Evolutionary conservation across 2,113 vertebrate species (phyloP).

Genomic region (Coracopsis vasa): DNA sequence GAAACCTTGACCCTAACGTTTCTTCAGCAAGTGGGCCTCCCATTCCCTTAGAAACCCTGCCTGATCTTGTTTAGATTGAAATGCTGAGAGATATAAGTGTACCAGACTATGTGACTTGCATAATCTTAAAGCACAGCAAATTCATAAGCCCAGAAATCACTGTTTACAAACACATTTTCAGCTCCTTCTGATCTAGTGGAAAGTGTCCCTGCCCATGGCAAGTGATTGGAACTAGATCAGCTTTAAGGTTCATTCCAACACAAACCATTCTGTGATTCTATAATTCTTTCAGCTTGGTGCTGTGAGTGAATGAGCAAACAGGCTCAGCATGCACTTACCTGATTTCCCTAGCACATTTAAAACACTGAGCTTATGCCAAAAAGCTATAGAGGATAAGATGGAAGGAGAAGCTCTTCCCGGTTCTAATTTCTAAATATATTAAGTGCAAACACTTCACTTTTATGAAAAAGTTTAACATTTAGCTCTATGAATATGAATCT

Average conservation of each 20-base stretch:
- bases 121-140: neutral
- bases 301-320: neutral
- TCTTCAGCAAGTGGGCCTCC: neutral
- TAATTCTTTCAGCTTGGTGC: neutral
- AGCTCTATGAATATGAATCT: neutral
- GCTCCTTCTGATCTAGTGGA: neutral
- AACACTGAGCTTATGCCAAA: neutral
- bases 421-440: constrained; percentile 20
- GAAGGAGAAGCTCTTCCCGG: neutral
- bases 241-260: neutral
- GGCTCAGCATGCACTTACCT: neutral
- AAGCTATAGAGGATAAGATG: neutral
- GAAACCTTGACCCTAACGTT: neutral
- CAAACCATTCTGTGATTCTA: neutral
- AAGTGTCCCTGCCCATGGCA: neutral
- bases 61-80: neutral
- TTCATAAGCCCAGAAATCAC: neutral
- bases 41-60: neutral
- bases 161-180: constrained; percentile 24
- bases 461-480: constrained; percentile 20
- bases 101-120: neutral
- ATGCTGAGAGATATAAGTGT: neutral
- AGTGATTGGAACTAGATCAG: neutral
- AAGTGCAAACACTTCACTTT: neutral
- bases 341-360: neutral